A percentile compares a stretch with the other conserved stretches of the same genome.
Conservation (phyloP, 1,140 invertebrate genomes). For the Luehdorfia chinensis region DNA sequence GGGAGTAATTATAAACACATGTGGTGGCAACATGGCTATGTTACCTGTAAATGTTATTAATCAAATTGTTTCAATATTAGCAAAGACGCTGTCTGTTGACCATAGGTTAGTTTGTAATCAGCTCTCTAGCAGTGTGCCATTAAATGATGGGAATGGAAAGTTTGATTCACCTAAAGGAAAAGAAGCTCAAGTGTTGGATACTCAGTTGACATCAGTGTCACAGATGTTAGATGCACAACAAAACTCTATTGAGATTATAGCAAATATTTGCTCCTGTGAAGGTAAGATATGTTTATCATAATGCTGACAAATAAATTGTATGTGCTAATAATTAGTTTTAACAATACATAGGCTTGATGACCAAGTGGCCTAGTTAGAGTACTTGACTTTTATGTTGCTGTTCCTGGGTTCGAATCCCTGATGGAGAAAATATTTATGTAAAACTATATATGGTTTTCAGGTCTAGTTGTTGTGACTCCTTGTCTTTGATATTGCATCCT, state of each 20-base stretch:
- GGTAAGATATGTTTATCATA: conserved; percentile 59
- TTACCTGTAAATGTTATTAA: conserved; percentile 52
- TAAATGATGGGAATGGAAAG: conserved; percentile 42
- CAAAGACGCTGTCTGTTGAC: conserved; percentile 68
- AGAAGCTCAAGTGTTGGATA: conserved; percentile 49
- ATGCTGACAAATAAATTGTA: no score
- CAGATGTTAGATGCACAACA: conserved; percentile 80
- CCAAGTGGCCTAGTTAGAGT: no score
- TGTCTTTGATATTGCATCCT: no score
- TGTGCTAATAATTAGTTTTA: no score
- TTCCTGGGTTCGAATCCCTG: no score
- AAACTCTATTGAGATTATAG: conserved; percentile 82
- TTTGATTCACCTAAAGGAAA: conserved; percentile 45
- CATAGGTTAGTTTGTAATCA: conserved; percentile 63
- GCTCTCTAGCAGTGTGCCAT: conserved; percentile 72
- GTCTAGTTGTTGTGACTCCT: no score
- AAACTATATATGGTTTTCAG: no score
- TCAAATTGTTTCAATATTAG: conserved; percentile 67
- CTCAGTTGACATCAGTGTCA: conserved; percentile 69
- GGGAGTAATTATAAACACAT: conserved; percentile 76
- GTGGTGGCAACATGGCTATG: conserved; percentile 53
- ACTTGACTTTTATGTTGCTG: no score
- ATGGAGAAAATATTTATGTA: no score
- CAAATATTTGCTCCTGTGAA: conserved; percentile 83
- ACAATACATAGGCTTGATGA: no score